A percentile compares a stretch with the other conserved stretches of the same genome.
Evolutionary conservation across 2,888 invertebrate genomes (phyloP).

Genomic region (Andrena camellia): DNA sequence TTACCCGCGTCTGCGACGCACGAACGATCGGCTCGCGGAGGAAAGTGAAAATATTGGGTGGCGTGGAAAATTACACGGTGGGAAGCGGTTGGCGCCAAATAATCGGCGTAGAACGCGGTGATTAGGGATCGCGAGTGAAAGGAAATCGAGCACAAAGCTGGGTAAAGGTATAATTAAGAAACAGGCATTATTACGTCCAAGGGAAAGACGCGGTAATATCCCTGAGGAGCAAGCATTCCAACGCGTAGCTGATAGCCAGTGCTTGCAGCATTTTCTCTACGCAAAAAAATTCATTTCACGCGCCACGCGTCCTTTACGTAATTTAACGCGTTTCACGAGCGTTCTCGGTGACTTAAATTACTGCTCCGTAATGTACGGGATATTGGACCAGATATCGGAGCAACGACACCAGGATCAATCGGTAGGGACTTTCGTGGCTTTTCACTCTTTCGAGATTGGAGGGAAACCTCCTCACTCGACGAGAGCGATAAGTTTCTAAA

Average conservation of each 20-base stretch:
- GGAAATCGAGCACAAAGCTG: constrained; percentile 48
- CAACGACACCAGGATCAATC: not conserved
- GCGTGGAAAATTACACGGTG: constrained; percentile 6
- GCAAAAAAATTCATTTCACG: constrained; percentile 4
- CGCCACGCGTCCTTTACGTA: not conserved
- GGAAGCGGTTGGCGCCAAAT: constrained; percentile 50
- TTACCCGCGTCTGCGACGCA: not conserved
- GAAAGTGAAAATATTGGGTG: constrained; percentile 39
- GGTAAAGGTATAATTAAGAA: constrained; percentile 62
- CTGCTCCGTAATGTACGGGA: not conserved
- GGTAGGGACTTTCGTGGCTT: not conserved
- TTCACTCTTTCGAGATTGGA: not conserved
- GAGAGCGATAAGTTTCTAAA: not conserved
- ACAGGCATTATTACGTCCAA: constrained; percentile 3
- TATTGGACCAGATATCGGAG: not conserved
- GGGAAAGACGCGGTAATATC: not conserved
- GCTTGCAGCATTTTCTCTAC: not conserved
- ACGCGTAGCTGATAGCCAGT: not conserved
- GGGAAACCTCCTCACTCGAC: not conserved
- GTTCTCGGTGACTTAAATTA: not conserved
- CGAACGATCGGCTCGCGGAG: not conserved
- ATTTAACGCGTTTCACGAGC: not conserved
- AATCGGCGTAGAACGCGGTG: constrained; percentile 45
- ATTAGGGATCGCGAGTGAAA: constrained; percentile 63
- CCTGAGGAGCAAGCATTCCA: not conserved